phyloP scores from a whole-genome alignment of 2,888 invertebrate genomes.

The Monoplex corrugatus region DNA sequence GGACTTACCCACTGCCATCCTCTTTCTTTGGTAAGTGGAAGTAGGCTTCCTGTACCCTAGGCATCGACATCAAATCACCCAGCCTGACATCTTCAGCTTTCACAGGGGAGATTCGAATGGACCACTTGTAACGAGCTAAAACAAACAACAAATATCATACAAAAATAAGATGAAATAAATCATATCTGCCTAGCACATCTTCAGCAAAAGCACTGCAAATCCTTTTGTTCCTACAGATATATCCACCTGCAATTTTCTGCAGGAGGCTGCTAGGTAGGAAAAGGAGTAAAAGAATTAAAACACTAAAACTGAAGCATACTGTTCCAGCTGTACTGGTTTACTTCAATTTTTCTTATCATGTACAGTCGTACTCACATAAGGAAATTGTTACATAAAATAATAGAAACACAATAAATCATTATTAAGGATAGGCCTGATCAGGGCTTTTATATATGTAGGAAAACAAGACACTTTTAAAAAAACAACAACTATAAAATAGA shows the following conservation, averaged over 20 bases:
- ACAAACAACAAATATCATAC: neutral
- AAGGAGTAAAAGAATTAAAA: neutral
- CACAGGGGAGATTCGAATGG: conserved; percentile 36
- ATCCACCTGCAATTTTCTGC: neutral
- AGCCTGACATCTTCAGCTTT: conserved; percentile 33
- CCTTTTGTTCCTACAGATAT: neutral
- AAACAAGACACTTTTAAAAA: no score
- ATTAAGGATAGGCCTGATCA: no score
- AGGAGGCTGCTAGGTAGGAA: neutral
- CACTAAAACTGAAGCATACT: neutral
- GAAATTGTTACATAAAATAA: no score
- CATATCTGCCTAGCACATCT: neutral
- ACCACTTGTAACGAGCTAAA: conserved; percentile 43
- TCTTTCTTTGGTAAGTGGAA: conserved; percentile 6
- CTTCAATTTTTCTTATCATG: no score
- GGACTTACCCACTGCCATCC: conserved; percentile 31
- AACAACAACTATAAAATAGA: no score
- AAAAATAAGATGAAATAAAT: neutral
- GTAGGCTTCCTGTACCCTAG: conserved; percentile 40
- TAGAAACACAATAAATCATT: no score
- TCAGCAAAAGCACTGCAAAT: neutral
- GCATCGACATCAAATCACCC: conserved; percentile 38
- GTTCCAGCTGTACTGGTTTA: neutral
- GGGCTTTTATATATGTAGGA: no score
- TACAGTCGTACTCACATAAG: no score